Conservation (phyloP, 2,888 invertebrate genomes). For the Drosophila incognita region DNA sequence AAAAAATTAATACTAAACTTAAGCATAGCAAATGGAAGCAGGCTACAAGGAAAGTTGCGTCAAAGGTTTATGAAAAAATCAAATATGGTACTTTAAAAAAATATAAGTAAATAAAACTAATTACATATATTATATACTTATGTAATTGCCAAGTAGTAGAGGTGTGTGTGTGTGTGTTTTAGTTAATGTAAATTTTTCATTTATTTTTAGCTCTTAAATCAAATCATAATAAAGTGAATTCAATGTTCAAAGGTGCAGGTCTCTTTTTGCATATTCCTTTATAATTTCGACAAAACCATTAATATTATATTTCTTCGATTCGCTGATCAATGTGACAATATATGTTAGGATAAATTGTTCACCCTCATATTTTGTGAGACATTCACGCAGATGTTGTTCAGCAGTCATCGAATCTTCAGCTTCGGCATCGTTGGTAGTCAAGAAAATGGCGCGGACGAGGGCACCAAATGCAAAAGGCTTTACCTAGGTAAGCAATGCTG, state of each 20-base stretch:
- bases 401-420: not conserved
- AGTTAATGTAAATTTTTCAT: constrained; percentile 66
- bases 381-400: not conserved
- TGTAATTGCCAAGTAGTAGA: constrained; percentile 64
- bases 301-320: not conserved
- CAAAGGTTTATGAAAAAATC: constrained; percentile 20
- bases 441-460: constrained; percentile 52
- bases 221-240: constrained; percentile 72
- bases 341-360: not conserved
- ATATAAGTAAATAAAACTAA: constrained; percentile 45
- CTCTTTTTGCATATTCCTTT: not conserved
- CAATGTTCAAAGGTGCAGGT: constrained; percentile 59
- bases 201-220: constrained; percentile 65
- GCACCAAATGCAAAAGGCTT: constrained; percentile 54
- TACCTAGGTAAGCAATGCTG: constrained; percentile 51
- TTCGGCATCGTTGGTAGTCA: constrained; percentile 7
- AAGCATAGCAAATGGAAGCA: constrained; percentile 59
- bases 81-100: constrained; percentile 30
- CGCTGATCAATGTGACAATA: constrained; percentile 2
- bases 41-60: constrained; percentile 30
- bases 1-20: constrained; percentile 7
- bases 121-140: constrained; percentile 42
- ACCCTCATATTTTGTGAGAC: not conserved
- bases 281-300: not conserved
- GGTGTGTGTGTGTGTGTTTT: constrained; percentile 55